A percentile compares a stretch with the other conserved stretches of the same genome.
Conservation (phyloP, 2,797 vertebrate species). For the Rhinichthys osculus region DNA sequence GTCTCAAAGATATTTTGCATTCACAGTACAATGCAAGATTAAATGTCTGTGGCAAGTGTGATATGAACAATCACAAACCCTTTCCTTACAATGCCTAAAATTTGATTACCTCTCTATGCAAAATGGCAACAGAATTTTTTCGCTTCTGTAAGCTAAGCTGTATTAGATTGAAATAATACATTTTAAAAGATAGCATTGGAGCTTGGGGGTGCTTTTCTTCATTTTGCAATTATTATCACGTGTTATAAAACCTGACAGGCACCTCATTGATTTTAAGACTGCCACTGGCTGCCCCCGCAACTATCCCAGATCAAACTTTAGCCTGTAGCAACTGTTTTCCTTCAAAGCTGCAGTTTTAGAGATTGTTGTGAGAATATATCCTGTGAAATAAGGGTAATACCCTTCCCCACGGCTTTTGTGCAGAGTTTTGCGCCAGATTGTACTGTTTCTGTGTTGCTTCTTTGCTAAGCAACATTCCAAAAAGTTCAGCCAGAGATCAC, state of each 20-base stretch:
- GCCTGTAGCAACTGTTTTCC: conserved; percentile 34
- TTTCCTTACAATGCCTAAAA: background rate
- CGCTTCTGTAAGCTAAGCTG: background rate
- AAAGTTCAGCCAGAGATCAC: conserved; percentile 39
- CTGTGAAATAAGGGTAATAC: conserved; percentile 44
- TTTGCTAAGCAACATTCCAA: conserved; percentile 52
- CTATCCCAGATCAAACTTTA: conserved; percentile 32
- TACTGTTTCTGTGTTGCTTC: conserved; percentile 51
- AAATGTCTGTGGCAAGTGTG: conserved; percentile 13
- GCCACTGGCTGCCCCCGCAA: conserved; percentile 30
- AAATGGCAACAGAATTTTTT: background rate
- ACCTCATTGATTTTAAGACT: conserved; percentile 31
- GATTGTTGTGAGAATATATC: conserved; percentile 34
- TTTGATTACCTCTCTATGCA: background rate
- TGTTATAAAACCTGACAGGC: conserved; percentile 23
- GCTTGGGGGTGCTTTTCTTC: background rate
- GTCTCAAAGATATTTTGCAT: background rate
- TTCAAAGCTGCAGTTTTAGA: conserved; percentile 33
- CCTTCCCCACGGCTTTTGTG: conserved; percentile 40
- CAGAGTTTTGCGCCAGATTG: conserved; percentile 3
- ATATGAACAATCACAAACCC: background rate
- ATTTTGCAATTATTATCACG: conserved; percentile 13
- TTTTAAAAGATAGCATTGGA: background rate
- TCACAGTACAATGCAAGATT: background rate
- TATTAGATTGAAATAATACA: background rate